Percentiles rank a stretch among this genome's conserved stretches.
phyloP scores from a whole-genome alignment of 2,113 vertebrate genomes.

The Coregonus clupeaformis region DNA sequence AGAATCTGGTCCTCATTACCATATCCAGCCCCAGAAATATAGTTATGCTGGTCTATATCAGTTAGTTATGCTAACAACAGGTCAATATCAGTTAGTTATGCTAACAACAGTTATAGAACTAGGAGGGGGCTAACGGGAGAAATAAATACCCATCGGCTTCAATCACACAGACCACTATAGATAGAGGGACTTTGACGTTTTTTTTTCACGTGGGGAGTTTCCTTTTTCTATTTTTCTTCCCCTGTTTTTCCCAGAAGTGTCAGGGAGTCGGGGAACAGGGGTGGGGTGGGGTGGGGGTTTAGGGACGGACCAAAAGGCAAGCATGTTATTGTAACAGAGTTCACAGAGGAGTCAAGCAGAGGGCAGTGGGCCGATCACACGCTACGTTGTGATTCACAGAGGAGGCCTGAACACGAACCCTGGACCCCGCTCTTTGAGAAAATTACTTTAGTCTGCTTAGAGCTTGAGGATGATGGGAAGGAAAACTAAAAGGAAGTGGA shows the following conservation, averaged over 20 bases:
- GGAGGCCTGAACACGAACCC: conserved; percentile 34
- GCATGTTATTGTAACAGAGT: conserved; percentile 74
- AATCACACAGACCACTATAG: conserved; percentile 43
- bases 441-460: too few relatives aligned
- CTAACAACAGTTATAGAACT: conserved; percentile 43
- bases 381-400: conserved; percentile 62
- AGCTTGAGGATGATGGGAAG: conserved; percentile 16
- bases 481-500: conserved; percentile 16
- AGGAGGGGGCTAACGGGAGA: conserved; percentile 25
- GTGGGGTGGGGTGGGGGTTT: conserved; percentile 32
- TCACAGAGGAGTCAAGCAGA: conserved; percentile 69
- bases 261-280: conserved; percentile 35
- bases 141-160: too few relatives aligned
- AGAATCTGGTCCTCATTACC: conserved; percentile 69
- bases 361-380: conserved; percentile 72
- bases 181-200: conserved; percentile 8
- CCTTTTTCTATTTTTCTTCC: background rate
- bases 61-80: too few relatives aligned
- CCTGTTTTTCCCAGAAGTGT: conserved; percentile 51
- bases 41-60: too few relatives aligned
- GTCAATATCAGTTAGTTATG: too few relatives aligned
- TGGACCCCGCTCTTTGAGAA: background rate
- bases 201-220: background rate
- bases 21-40: conserved; percentile 32
- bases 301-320: conserved; percentile 60